These are phyloP conservation scores for Gymnosoma rotundatum DNA, from an alignment of 2,888 invertebrate species.

Conservation along the genomic window DNA sequence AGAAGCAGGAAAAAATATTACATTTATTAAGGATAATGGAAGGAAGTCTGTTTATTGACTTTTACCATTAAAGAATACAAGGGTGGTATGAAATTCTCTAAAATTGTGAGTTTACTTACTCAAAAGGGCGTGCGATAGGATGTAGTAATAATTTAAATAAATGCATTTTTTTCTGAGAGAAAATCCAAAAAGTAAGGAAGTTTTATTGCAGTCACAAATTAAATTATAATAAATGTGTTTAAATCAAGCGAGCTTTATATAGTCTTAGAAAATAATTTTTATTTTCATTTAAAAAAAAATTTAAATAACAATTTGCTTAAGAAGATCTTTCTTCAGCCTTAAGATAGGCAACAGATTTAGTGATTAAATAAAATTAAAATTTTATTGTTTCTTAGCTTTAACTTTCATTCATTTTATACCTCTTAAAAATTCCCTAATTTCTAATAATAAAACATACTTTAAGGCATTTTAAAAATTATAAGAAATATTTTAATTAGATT, in stretches of 20 bases:
- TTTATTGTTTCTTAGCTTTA: too few relatives aligned
- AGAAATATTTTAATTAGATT: too few relatives aligned
- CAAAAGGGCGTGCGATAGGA: neutral
- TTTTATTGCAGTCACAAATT: constrained; percentile 16
- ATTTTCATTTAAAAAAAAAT: neutral
- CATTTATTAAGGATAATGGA: constrained; percentile 51
- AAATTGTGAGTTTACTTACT: neutral
- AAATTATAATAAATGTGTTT: neutral
- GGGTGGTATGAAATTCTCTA: neutral
- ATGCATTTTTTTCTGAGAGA: neutral
- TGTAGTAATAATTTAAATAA: neutral
- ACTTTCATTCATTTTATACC: too few relatives aligned
- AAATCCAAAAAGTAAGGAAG: constrained; percentile 25
- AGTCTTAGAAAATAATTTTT: neutral
- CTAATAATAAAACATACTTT: too few relatives aligned
- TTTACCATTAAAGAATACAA: neutral
- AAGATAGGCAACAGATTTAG: too few relatives aligned
- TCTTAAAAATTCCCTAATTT: too few relatives aligned
- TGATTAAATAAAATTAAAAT: too few relatives aligned
- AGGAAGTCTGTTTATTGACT: constrained; percentile 17
- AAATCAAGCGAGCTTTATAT: neutral
- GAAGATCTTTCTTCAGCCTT: too few relatives aligned
- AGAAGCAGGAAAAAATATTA: constrained; percentile 35
- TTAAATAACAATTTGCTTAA: too few relatives aligned
- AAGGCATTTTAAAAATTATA: too few relatives aligned